Base-by-base conservation (phyloP, 2,113 vertebrate species). In the Fregetta grallaria region DNA sequence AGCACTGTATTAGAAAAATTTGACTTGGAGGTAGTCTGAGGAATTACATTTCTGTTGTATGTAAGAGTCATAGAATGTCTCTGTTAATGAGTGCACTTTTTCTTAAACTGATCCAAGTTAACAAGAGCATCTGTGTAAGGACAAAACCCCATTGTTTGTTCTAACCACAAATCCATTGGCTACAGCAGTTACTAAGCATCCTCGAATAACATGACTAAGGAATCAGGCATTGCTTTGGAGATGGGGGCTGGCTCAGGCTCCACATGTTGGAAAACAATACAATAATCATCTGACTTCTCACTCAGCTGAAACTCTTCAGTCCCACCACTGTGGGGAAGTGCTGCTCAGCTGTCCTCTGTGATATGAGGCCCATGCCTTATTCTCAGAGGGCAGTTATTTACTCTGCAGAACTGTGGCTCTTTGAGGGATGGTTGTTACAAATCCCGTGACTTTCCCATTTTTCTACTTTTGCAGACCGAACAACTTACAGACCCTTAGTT, bases 91-190 rank as follows among this genome's bases (percentile, higher is more conserved):
- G 76, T 70, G 55, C 34, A 62, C 30, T 93, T 76, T 92, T 86
- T 86, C 44, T 86, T 13, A 49, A 74, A 50, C n/a, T 19, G 40
- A 55, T 78, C 61, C 66, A 83, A 74, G 38, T 94, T 84, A 89
- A 74, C 15, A 93, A 90, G 56, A 95, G 72, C 63, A 92, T 96
- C 94, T 95, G 72, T 74, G 68, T 36, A 89, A 89, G 62, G 52
- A 96, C 91, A 96, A 94, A 96, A 78, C 30, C 14, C 36, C 55
- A 75, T 95, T 96, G 93, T 97, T 73, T 91, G 18, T 89, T 56
- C 70, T 94, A 87, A 96, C 89, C 93, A 68, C 84, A 95, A 61
- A 79, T 56, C 65, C 61, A 53, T 77, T 94, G 29, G 83, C 91
- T 84, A 59, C 70, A 87, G 89, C 62, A 78, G 80, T 95, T 94